Conservation (phyloP, 23 tunicate species). For the Styela plicata region DNA sequence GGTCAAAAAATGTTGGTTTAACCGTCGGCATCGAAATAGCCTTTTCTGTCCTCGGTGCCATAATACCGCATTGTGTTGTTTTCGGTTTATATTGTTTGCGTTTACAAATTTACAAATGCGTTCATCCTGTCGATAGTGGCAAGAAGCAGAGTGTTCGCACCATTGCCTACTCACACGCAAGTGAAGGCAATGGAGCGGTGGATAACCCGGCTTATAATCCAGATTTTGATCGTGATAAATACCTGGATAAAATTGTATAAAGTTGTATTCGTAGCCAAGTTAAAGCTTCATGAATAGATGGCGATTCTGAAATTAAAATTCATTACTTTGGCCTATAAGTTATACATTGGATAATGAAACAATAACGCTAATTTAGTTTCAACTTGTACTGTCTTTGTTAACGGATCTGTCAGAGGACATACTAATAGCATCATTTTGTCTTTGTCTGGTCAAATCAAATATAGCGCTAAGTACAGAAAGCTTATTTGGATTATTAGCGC, state of each 20-base stretch:
- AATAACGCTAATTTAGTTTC: no score
- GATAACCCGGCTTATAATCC: neutral
- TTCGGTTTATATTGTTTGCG: neutral
- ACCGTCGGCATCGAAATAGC: neutral
- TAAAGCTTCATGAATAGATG: no score
- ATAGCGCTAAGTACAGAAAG: no score
- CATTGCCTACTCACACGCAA: neutral
- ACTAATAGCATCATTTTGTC: no score
- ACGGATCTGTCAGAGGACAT: no score
- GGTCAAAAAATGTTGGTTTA: neutral
- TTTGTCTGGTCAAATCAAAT: no score
- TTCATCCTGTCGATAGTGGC: neutral
- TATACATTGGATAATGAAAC: no score
- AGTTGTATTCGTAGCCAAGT: no score
- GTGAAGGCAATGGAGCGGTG: neutral
- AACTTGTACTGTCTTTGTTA: no score
- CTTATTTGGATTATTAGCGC: no score
- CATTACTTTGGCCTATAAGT: no score
- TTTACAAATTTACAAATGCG: neutral
- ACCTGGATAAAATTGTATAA: neutral
- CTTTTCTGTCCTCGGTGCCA: neutral
- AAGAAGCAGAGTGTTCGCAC: neutral
- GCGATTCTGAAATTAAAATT: no score
- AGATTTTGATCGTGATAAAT: neutral
- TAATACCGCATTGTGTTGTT: neutral